Evolutionary conservation across 2,113 vertebrate genomes (phyloP).

Genomic region (Polyodon spathula): DNA sequence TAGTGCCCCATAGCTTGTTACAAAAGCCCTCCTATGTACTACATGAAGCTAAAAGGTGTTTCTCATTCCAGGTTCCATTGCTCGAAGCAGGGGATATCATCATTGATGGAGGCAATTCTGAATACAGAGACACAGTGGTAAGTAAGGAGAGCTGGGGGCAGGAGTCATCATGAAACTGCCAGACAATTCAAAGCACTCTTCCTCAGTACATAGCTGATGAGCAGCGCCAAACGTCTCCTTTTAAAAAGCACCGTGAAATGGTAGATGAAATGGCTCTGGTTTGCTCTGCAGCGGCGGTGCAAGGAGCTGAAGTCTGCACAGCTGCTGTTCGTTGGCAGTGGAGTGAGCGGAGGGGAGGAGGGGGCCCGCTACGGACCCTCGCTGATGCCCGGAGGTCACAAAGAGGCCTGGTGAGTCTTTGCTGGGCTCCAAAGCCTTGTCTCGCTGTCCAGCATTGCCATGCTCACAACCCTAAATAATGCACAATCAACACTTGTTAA

Average conservation of each 20-base stretch:
- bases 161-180: neutral
- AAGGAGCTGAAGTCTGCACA: constrained; percentile 72
- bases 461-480: too few relatives aligned
- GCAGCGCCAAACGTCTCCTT: too few relatives aligned
- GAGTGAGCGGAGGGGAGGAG: constrained; percentile 93
- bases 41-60: neutral
- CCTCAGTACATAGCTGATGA: too few relatives aligned
- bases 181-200: too few relatives aligned
- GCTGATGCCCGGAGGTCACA: constrained; percentile 91
- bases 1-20: too few relatives aligned
- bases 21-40: too few relatives aligned
- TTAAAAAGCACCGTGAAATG: too few relatives aligned
- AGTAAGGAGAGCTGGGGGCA: constrained; percentile 24
- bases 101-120: constrained; percentile 94
- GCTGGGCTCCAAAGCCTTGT: neutral
- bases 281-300: constrained; percentile 72
- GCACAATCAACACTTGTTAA: too few relatives aligned
- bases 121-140: constrained; percentile 88
- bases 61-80: constrained; percentile 65
- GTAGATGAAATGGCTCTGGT: constrained; percentile 8
- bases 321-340: constrained; percentile 88
- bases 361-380: constrained; percentile 89
- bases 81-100: constrained; percentile 83
- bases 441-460: too few relatives aligned
- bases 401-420: constrained; percentile 78